phyloP scores from a whole-genome alignment of 2,113 vertebrate genomes.

The Cinclus cinclus region DNA sequence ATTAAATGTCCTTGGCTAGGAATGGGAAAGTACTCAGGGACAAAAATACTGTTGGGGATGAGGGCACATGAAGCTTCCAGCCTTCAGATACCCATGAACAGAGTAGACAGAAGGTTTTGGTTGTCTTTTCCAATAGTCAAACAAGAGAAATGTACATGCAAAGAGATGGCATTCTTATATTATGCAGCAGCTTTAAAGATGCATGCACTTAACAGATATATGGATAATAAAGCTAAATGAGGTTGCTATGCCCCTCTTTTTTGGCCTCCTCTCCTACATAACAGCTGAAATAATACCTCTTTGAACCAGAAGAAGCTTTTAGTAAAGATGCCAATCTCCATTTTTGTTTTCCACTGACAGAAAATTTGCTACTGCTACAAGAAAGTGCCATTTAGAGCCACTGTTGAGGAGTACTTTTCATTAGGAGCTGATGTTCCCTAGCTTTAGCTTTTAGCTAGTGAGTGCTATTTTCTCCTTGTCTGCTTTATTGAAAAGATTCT shows the following conservation, averaged over 20 bases:
- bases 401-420: neutral
- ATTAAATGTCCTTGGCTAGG: neutral
- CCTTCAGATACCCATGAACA: neutral
- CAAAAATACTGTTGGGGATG: neutral
- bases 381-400: neutral
- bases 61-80: neutral
- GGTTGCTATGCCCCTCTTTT: neutral
- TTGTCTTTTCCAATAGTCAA: neutral
- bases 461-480: neutral
- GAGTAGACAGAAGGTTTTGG: accelerated
- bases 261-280: neutral
- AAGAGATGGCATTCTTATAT: neutral
- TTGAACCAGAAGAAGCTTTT: neutral
- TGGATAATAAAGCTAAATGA: neutral
- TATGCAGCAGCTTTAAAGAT: neutral
- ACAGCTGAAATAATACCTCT: neutral
- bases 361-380: neutral
- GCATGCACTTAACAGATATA: neutral
- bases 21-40: neutral
- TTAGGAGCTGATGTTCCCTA: neutral
- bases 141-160: neutral
- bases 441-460: neutral
- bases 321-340: neutral
- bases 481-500: neutral
- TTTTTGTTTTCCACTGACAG: neutral